Percentiles rank a stretch among this genome's conserved stretches.
phyloP scores from a whole-genome alignment of 2,888 invertebrate species.

The Mythimna vitellina region DNA sequence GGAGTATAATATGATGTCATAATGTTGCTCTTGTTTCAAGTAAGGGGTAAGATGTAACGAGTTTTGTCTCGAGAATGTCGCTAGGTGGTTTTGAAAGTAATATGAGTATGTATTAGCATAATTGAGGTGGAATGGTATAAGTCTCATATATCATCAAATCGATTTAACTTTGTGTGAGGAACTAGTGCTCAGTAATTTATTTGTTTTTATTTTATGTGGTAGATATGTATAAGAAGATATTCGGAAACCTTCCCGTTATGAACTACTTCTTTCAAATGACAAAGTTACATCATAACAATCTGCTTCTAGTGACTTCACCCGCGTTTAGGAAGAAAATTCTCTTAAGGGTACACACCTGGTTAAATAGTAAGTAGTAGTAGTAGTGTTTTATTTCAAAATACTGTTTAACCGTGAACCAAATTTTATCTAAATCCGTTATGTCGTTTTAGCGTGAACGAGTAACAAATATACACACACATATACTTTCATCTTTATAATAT shows the following conservation, averaged over 20 bases:
- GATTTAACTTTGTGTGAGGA: not conserved
- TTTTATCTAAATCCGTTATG: too few relatives aligned
- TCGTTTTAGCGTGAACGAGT: too few relatives aligned
- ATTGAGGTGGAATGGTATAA: constrained; percentile 13
- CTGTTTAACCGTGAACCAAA: too few relatives aligned
- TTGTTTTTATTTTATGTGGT: too few relatives aligned
- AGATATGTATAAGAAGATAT: not conserved
- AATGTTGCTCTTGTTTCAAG: constrained; percentile 39
- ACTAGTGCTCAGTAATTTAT: not conserved
- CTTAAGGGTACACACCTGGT: too few relatives aligned
- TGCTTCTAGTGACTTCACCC: too few relatives aligned
- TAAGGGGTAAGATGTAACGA: constrained; percentile 27
- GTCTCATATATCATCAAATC: not conserved
- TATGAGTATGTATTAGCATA: constrained; percentile 24
- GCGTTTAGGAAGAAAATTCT: too few relatives aligned
- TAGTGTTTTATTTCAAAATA: too few relatives aligned
- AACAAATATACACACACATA: too few relatives aligned
- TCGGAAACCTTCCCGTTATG: not conserved
- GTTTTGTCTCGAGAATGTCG: constrained; percentile 37
- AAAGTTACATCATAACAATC: not conserved
- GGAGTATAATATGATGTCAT: constrained; percentile 55
- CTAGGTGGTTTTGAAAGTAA: constrained; percentile 7
- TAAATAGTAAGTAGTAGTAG: too few relatives aligned
- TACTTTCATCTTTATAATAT: too few relatives aligned
- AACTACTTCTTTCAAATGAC: not conserved